A percentile compares a stretch with the other conserved stretches of the same genome.
Evolutionary conservation across 2,113 vertebrate genomes (phyloP).

Genomic region (Archocentrus centrarchus): DNA sequence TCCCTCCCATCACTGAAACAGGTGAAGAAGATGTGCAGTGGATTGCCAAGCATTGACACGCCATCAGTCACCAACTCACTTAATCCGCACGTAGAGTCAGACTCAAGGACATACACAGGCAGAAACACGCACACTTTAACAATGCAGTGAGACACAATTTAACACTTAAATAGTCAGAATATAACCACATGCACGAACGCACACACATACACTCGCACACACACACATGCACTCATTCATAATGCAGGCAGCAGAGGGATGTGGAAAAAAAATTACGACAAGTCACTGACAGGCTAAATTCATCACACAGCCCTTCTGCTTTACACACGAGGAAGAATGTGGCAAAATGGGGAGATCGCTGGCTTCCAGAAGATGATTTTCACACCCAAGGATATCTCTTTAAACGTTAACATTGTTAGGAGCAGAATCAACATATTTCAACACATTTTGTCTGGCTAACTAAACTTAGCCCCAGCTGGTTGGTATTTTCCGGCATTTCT

Average conservation of each 20-base stretch:
- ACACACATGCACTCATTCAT: constrained; percentile 39
- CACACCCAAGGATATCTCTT: constrained; percentile 14
- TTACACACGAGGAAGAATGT: constrained; percentile 15
- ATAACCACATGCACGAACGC: neutral
- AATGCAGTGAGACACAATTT: constrained; percentile 18
- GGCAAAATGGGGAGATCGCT: constrained; percentile 6
- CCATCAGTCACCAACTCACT: constrained; percentile 57
- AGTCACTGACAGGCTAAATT: constrained; percentile 47
- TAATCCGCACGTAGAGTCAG: constrained; percentile 42
- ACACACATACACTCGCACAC: constrained; percentile 3
- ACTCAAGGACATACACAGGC: constrained; percentile 38
- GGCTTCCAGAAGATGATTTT: constrained; percentile 4
- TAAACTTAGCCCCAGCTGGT: neutral
- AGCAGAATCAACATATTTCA: neutral
- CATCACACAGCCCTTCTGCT: constrained; percentile 20
- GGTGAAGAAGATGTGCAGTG: constrained; percentile 47
- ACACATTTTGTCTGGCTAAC: neutral
- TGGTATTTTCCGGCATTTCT: neutral
- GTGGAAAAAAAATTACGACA: constrained; percentile 2
- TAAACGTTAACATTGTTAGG: neutral
- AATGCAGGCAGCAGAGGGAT: constrained; percentile 19
- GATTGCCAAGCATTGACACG: constrained; percentile 49
- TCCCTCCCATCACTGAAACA: constrained; percentile 49
- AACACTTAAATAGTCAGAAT: constrained; percentile 14
- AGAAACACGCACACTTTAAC: neutral